Conservation (phyloP, 2,888 invertebrate genomes). For the Tuberolachnus salignus region DNA sequence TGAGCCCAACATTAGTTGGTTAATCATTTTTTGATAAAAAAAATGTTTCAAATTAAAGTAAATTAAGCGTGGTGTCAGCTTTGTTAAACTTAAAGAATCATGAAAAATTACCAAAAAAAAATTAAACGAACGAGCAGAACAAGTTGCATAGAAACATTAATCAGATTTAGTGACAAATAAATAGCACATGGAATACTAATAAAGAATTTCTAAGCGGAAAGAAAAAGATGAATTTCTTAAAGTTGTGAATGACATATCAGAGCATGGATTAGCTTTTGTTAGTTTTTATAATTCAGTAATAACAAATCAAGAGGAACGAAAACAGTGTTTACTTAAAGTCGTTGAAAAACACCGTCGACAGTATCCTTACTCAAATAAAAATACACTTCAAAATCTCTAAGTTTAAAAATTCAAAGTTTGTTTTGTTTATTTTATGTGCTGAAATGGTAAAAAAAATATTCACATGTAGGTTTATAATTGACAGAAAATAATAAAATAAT, state of each 20-base stretch:
- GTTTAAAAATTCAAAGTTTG: too few relatives aligned
- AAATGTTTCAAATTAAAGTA: too few relatives aligned
- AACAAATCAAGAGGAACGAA: background rate
- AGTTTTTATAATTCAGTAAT: background rate
- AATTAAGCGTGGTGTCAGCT: background rate
- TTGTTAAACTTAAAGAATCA: background rate
- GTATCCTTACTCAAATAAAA: background rate
- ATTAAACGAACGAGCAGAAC: too few relatives aligned
- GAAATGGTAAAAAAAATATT: too few relatives aligned
- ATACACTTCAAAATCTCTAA: background rate
- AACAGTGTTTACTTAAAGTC: background rate
- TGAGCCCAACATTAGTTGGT: background rate
- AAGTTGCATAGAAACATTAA: too few relatives aligned
- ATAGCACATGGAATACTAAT: too few relatives aligned
- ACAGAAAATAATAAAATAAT: too few relatives aligned
- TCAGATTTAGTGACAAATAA: too few relatives aligned
- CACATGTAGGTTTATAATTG: too few relatives aligned
- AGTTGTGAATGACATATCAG: background rate
- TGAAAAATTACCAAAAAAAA: background rate
- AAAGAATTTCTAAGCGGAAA: too few relatives aligned
- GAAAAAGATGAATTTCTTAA: background rate
- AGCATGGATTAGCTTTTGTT: background rate
- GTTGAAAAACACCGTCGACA: background rate
- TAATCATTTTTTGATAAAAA: slow-evolving; percentile 14
- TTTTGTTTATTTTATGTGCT: background rate